Percentiles rank a stretch among this genome's conserved stretches.
Evolutionary conservation across 2,113 vertebrate species (phyloP).

Genomic region (Neoarius graeffei): DNA sequence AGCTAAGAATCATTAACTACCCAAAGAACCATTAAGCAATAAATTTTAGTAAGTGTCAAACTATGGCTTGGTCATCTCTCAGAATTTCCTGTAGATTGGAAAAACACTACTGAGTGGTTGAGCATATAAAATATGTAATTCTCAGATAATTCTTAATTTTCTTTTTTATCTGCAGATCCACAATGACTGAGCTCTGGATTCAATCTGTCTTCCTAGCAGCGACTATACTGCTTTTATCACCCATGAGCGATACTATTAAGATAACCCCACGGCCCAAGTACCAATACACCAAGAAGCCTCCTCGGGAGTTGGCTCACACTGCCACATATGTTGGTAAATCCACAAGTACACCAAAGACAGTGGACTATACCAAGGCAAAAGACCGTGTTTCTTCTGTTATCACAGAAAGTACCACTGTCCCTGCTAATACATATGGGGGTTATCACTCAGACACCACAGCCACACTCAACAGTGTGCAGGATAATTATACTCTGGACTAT

Average conservation of each 20-base stretch:
- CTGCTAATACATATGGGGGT: conserved; percentile 51
- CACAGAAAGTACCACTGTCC: conserved; percentile 57
- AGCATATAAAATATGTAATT: background rate
- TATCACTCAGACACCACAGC: conserved; percentile 63
- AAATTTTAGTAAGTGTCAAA: background rate
- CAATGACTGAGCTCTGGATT: conserved; percentile 74
- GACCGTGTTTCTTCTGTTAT: conserved; percentile 49
- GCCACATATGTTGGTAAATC: conserved; percentile 54
- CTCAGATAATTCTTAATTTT: background rate
- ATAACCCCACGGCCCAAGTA: conserved; percentile 80
- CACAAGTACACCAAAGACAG: conserved; percentile 51
- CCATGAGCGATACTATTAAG: conserved; percentile 65
- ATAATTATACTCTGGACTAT: conserved; percentile 85
- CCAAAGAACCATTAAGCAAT: background rate
- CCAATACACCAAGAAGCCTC: conserved; percentile 82
- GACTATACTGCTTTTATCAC: conserved; percentile 49
- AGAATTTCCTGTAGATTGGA: background rate
- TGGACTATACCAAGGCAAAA: conserved; percentile 51
- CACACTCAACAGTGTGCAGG: conserved; percentile 68
- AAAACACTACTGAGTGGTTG: background rate
- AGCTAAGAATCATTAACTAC: background rate
- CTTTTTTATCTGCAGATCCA: conserved; percentile 68
- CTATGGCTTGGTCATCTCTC: background rate
- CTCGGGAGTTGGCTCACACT: conserved; percentile 62
- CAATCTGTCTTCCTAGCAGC: conserved; percentile 60